Conservation (phyloP, 2,113 vertebrate species). For the Ornithorhynchus anatinus region DNA sequence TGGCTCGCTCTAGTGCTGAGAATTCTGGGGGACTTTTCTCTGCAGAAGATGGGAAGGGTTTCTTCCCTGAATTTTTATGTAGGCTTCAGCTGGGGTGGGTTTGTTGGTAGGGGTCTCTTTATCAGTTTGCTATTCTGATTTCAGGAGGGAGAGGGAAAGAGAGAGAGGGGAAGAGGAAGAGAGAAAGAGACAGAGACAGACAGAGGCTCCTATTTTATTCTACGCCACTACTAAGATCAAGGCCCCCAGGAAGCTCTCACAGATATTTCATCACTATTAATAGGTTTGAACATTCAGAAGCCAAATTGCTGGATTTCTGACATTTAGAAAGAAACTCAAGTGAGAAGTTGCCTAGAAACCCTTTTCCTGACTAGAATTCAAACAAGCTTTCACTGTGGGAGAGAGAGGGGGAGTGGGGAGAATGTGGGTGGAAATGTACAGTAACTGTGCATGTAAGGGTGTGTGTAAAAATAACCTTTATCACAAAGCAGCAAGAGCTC, state of each 20-base stretch:
- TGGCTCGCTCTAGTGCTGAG: constrained; percentile 3
- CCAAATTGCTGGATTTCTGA: constrained; percentile 16
- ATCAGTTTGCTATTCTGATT: not conserved
- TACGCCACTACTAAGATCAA: not conserved
- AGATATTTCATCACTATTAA: constrained; percentile 3
- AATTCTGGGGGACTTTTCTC: not conserved
- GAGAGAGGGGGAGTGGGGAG: not conserved
- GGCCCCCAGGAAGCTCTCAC: not conserved
- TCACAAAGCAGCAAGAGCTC: not conserved
- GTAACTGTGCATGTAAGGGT: too few species aligned
- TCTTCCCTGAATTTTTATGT: not conserved
- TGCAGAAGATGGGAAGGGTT: not conserved
- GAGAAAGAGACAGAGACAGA: not conserved
- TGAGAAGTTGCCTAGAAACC: not conserved
- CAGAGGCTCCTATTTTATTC: constrained; percentile 6
- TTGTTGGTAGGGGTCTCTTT: not conserved
- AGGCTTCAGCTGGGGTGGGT: not conserved
- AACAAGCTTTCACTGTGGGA: constrained; percentile 2
- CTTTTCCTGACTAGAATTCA: constrained; percentile 18
- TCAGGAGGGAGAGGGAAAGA: not conserved
- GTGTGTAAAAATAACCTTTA: not conserved
- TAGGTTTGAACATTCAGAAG: not conserved
- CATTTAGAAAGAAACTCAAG: constrained; percentile 18
- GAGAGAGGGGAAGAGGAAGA: not conserved
- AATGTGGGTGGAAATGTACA: not conserved